Percentiles rank a stretch among this genome's conserved stretches.
Conservation (phyloP, 2,113 vertebrate species). For the Cheirogaleus medius region DNA sequence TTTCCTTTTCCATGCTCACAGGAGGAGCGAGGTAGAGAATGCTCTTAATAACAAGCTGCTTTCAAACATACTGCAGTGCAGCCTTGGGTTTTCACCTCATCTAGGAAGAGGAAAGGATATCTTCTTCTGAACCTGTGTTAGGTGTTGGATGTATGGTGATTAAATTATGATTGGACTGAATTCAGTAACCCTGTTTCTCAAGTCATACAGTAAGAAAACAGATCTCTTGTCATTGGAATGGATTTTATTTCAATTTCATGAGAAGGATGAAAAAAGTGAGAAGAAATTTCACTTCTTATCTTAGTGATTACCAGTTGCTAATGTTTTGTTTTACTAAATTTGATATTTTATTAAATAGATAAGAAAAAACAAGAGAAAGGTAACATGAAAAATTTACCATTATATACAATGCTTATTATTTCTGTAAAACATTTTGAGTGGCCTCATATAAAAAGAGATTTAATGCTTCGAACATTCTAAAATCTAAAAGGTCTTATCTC, state of each 20-base stretch:
- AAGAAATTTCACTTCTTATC: conserved; percentile 47
- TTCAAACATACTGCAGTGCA: neutral
- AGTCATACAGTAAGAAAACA: neutral
- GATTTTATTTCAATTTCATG: conserved; percentile 53
- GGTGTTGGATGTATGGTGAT: neutral
- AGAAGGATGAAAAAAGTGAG: conserved; percentile 1
- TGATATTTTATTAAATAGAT: conserved; percentile 28
- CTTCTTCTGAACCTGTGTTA: neutral
- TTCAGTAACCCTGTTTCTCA: neutral
- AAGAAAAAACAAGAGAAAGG: neutral
- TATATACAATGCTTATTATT: conserved; percentile 1
- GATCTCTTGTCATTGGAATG: conserved; percentile 42
- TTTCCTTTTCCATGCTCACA: neutral
- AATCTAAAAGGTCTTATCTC: conserved; percentile 37
- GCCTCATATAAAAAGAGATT: neutral
- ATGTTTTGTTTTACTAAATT: conserved; percentile 40
- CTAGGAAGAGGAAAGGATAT: neutral
- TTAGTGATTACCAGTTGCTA: conserved; percentile 26
- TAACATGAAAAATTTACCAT: conserved; percentile 3
- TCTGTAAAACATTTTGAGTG: conserved; percentile 11
- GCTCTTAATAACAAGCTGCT: neutral
- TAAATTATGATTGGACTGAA: conserved; percentile 43
- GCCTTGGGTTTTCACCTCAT: neutral
- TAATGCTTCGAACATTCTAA: neutral
- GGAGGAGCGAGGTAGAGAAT: neutral